Evolutionary conservation across 1,140 invertebrate genomes (phyloP).

Genomic region (Meteorus sp.): DNA sequence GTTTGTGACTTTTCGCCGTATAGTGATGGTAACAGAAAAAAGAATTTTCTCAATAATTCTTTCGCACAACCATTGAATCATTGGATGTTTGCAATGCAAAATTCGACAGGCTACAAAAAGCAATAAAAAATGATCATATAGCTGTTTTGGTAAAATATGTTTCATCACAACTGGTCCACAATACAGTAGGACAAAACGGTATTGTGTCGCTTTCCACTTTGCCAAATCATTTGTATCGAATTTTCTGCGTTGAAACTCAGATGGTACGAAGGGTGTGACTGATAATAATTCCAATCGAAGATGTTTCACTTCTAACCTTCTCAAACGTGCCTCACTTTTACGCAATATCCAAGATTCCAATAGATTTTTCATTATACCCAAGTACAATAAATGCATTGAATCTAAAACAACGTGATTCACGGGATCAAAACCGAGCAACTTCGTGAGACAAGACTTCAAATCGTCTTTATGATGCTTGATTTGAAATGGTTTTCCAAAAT

Average conservation of each 20-base stretch:
- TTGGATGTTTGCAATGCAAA: conserved; percentile 5
- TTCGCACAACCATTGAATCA: conserved; percentile 11
- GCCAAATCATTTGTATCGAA: conserved; percentile 3
- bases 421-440: no score
- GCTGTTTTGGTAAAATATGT: neutral
- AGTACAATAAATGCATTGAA: no score
- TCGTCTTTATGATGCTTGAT: conserved; percentile 30
- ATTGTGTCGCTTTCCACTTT: no score
- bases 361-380: no score
- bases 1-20: conserved; percentile 16
- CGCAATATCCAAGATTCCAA: no score
- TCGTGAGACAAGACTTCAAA: no score
- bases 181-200: no score
- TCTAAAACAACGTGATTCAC: no score
- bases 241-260: conserved; percentile 23
- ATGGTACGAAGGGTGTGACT: neutral
- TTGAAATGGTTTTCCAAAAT: conserved; percentile 24
- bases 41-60: conserved; percentile 14
- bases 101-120: conserved; percentile 13
- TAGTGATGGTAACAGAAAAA: neutral
- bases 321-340: no score
- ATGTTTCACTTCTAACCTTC: no score
- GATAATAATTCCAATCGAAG: no score
- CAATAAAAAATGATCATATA: conserved; percentile 19
- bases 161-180: no score